Evolutionary conservation across 2,888 invertebrate species (phyloP), one percentile per base, ranked within the genome.

Genomic region (Pilophorus perplexus): DNA sequence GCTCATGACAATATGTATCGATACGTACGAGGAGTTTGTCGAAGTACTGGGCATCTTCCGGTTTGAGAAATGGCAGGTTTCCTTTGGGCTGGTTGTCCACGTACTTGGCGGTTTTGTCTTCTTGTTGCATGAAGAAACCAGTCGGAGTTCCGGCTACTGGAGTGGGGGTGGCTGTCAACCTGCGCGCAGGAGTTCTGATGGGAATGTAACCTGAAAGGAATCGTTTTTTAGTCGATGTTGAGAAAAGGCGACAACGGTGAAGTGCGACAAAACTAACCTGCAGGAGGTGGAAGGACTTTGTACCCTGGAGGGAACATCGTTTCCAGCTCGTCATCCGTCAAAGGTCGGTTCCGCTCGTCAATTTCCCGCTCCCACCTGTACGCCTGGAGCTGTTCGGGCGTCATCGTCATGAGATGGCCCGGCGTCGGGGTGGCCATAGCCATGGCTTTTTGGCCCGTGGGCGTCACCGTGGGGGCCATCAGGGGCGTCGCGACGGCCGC

Each of bases 1-100:
- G 6, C 1, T 10, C 25, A 23, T 5, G 4, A 22, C 5, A 2
- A 48, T n/a, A n/a, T n/a, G n/a, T n/a, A n/a, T 22, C 27, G 50
- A 50, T 12, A 46, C 62, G 23, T 18, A 62, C 87, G 72, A 99
- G 82, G 71, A 99, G 82, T 79, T 99, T 99, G 79, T 99, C 99
- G 79, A 99, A 99, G 80, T 99, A 99, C 80, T 99, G 99, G 48
- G 99, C 96, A 80, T 97, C 97, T 79, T 99, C 99, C 0, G 99
- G 99, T 78, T 99, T 99, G 88, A 99, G 91, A 77, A 99, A 95
- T 14, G 99, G 99, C 73, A 99, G 82, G 80, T 98, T 98, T 0
- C 90, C 90, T 78, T 96, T 97, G 1, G 99, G 99, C 80, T 99
- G 99, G 76, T 93, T 93, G 77, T 99, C 98, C 74, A 95, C 87